Conservation (phyloP, 2,797 vertebrate genomes). For the Calcarius lapponicus region DNA sequence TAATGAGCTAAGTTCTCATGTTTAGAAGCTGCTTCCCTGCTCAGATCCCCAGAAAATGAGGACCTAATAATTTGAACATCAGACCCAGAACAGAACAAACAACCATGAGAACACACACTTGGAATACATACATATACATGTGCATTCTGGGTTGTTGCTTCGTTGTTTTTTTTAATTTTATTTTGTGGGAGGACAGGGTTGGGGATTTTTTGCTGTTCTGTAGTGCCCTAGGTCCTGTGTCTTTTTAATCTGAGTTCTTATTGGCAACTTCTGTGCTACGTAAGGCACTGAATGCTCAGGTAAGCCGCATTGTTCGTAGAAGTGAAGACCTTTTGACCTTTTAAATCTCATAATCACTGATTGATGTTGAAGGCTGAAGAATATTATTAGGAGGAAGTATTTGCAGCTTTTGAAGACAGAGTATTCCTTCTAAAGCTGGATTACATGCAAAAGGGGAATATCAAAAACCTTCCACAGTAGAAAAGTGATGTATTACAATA, state of each 20-base stretch:
- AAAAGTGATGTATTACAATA: neutral
- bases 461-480: neutral
- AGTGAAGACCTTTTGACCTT: neutral
- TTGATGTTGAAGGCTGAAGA: neutral
- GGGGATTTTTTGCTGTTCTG: neutral
- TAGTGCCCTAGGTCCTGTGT: neutral
- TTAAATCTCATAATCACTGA: slow-evolving; percentile 30
- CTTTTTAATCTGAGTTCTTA: neutral
- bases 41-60: neutral
- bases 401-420: neutral
- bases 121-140: neutral
- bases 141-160: neutral
- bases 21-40: neutral
- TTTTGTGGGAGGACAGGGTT: neutral
- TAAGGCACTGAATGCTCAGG: neutral
- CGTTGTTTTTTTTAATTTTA: neutral
- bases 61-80: neutral
- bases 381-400: neutral
- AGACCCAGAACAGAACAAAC: neutral
- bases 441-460: neutral
- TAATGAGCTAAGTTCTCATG: neutral
- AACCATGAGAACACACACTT: neutral
- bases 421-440: neutral
- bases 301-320: neutral
- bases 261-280: neutral